These are phyloP conservation scores for Chrysomela aeneicollis DNA, from an alignment of 2,888 invertebrate species.

Conservation along the genomic window DNA sequence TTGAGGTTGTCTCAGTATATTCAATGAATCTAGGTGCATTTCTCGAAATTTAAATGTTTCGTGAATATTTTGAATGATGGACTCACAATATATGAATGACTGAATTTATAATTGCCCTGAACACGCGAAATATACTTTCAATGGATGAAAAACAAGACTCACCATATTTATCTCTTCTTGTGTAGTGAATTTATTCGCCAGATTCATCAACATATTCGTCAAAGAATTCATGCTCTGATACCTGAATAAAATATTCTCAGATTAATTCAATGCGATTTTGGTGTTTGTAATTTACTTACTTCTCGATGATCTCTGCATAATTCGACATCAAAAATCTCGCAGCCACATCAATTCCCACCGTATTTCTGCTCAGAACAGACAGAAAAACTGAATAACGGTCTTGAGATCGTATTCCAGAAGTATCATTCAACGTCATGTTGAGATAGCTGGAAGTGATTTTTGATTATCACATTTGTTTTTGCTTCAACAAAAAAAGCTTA, in stretches of 20 bases:
- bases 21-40: too few species aligned
- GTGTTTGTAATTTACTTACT: constrained; percentile 28
- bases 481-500: background rate
- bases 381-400: constrained; percentile 52
- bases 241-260: constrained; percentile 17
- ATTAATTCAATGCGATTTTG: constrained; percentile 43
- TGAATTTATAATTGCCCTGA: too few species aligned
- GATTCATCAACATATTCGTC: constrained; percentile 53
- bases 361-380: constrained; percentile 33
- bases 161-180: constrained; percentile 48
- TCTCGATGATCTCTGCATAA: constrained; percentile 47
- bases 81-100: too few species aligned
- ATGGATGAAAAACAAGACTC: too few species aligned
- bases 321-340: constrained; percentile 63
- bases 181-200: constrained; percentile 52
- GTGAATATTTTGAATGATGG: too few species aligned
- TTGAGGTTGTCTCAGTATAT: too few species aligned
- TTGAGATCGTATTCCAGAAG: constrained; percentile 61
- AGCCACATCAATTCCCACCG: constrained; percentile 63
- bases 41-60: too few species aligned
- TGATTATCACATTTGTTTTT: background rate
- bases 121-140: too few species aligned
- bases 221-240: constrained; percentile 58
- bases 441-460: constrained; percentile 35
- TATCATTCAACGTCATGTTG: constrained; percentile 43